Base-by-base conservation (phyloP, 2,888 invertebrate genomes). In the Chloromyia formosa region DNA sequence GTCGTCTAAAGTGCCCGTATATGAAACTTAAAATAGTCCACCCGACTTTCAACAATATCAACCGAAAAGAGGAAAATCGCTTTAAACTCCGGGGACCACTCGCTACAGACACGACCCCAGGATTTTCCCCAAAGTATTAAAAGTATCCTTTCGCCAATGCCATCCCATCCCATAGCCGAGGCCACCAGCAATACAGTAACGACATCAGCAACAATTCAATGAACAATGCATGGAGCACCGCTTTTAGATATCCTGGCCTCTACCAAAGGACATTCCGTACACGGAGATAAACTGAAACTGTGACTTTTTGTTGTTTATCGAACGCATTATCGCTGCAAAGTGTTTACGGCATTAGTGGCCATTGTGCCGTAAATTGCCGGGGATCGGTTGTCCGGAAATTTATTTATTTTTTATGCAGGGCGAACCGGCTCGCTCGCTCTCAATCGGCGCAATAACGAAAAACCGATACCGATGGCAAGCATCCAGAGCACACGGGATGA, bases 301-400 rank as follows among this genome's bases (percentile, higher is more conserved):
- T 60, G 61, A 61, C 61, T 73, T 35, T 73, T 60, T 73, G 73
- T 73, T 73, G 73, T 60, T 61, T 73, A 73, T 73, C 73, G 61
- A 73, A 73, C 73, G 61, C 73, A 73, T 73, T 73, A 73, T 73
- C 73, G 73, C 73, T 73, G 73, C 73, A 73, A 73, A 73, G 73
- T 73, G 73, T 73, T 73, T 73, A 61, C 73, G 61, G 73, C 73
- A 73, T 73, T 73, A 73, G 73, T 23, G 27, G 49, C 73, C 60
- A 73, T 73, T 73, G 61, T 73, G 73, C 73, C 61, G 73, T 73
- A 73, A 73, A 73, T 73, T 73, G 73, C 73, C 53, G 58, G 42
- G 73, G 49, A 61, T 61, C 61, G 73, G 73, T 49, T 60, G 45
- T 45, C 73, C 73, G 73, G 73, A 73, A 73, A 73, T 73, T 73